phyloP scores from a whole-genome alignment of 2,888 invertebrate genomes.

The Drosophila maculinotata region DNA sequence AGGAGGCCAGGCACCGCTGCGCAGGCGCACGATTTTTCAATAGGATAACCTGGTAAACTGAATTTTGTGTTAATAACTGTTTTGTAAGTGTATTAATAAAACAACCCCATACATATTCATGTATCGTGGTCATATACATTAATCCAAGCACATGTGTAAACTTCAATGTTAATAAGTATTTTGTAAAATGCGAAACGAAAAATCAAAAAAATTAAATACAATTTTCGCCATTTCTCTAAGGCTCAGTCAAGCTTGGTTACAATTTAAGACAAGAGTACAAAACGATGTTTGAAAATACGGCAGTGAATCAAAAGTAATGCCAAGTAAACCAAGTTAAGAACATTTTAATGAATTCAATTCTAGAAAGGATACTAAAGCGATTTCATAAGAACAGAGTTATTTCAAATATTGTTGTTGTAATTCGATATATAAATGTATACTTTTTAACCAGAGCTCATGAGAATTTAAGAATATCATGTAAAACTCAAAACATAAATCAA shows the following conservation, averaged over 20 bases:
- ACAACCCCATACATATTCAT: conserved; percentile 16
- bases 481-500: conserved; percentile 25
- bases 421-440: conserved; percentile 18
- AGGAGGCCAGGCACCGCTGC: conserved; percentile 66
- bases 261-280: conserved; percentile 47
- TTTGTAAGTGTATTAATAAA: conserved; percentile 60
- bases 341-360: conserved; percentile 24
- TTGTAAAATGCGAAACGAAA: conserved; percentile 45
- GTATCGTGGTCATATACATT: conserved; percentile 11
- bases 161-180: conserved; percentile 45
- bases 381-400: too few relatives aligned
- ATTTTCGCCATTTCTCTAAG: conserved; percentile 22
- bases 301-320: conserved; percentile 19
- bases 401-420: conserved; percentile 28
- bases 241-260: conserved; percentile 33
- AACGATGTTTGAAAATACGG: conserved; percentile 25
- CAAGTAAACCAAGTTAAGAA: conserved; percentile 32
- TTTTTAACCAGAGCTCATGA: conserved; percentile 43
- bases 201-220: conserved; percentile 30
- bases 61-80: conserved; percentile 58
- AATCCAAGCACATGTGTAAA: conserved; percentile 41
- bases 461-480: conserved; percentile 40
- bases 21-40: conserved; percentile 75
- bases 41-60: conserved; percentile 55
- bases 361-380: conserved; percentile 15